These are phyloP conservation scores for Drosophila sturtevanti DNA, from an alignment of 1,140 invertebrate genomes.

Conservation along the genomic window DNA sequence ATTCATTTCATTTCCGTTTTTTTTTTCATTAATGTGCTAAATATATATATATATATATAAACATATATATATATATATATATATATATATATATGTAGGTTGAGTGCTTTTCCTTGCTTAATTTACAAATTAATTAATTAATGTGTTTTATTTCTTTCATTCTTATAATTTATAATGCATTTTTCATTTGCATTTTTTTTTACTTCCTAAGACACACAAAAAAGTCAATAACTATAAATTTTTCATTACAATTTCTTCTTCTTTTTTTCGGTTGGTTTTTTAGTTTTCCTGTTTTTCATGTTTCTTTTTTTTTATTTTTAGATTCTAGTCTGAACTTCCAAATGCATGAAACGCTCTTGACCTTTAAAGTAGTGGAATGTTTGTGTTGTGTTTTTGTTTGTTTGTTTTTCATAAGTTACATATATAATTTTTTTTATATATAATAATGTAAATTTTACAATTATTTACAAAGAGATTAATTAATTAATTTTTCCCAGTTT, in stretches of 20 bases:
- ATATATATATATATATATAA: not conserved
- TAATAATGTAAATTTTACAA: not conserved
- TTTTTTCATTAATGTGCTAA: not conserved
- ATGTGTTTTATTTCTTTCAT: not conserved
- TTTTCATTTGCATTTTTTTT: not conserved
- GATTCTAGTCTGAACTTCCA: slow-evolving; percentile 70
- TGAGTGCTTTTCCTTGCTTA: not conserved
- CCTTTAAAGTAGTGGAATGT: slow-evolving; percentile 65
- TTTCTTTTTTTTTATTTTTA: slow-evolving; percentile 28
- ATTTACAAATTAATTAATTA: not conserved
- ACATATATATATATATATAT: not conserved
- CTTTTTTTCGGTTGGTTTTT: slow-evolving; percentile 10
- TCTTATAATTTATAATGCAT: not conserved
- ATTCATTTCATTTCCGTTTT: not conserved
- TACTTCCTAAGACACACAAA: slow-evolving; percentile 6
- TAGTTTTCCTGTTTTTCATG: slow-evolving; percentile 4
- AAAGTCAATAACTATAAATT: slow-evolving; percentile 3
- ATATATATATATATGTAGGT: not conserved
- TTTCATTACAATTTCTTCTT: not conserved
- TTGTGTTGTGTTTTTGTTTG: slow-evolving; percentile 33
- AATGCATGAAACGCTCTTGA: slow-evolving; percentile 78
- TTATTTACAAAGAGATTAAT: slow-evolving; percentile 28
- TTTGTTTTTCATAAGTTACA: slow-evolving; percentile 6
- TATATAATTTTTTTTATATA: not conserved
- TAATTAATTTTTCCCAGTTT: slow-evolving; percentile 7